Percentiles rank a stretch among this genome's conserved stretches.
Evolutionary conservation across 1,140 invertebrate species (phyloP).

Genomic region (Temnothorax longispinosus): DNA sequence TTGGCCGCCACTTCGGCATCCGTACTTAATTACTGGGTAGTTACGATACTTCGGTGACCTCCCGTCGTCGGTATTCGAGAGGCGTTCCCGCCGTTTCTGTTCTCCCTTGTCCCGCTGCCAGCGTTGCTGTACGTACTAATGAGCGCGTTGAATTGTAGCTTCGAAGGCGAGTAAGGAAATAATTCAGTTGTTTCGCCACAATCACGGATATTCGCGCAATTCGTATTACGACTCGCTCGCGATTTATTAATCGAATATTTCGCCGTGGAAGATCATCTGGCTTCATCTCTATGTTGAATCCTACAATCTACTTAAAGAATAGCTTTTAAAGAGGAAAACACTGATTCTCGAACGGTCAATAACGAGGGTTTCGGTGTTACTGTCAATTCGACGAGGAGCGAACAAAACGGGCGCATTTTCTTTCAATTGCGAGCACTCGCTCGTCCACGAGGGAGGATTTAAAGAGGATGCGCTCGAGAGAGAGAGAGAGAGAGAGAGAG

Average conservation of each 20-base stretch:
- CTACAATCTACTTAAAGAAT: neutral
- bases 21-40: conserved; percentile 74
- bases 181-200: conserved; percentile 59
- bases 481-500: conserved; percentile 1
- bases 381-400: conserved; percentile 55
- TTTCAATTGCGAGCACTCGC: conserved; percentile 70
- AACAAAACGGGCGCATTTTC: conserved; percentile 70
- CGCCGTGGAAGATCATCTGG: conserved; percentile 19
- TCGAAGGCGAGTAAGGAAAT: conserved; percentile 50
- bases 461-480: conserved; percentile 69
- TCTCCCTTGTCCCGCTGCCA: conserved; percentile 32
- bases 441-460: conserved; percentile 66
- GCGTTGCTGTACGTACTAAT: conserved; percentile 59
- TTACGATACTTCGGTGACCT: conserved; percentile 73
- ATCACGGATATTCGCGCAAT: conserved; percentile 38
- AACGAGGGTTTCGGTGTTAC: conserved; percentile 9
- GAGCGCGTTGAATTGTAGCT: conserved; percentile 47
- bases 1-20: conserved; percentile 71
- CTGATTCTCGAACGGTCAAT: conserved; percentile 8
- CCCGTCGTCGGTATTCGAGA: conserved; percentile 60
- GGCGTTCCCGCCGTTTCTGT: conserved; percentile 35
- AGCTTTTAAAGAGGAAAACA: neutral
- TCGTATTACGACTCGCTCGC: conserved; percentile 6
- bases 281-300: neutral
- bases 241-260: conserved; percentile 42